A percentile compares a stretch with the other conserved stretches of the same genome.
phyloP scores from a whole-genome alignment of 2,113 vertebrate genomes.

The Otus sunia region DNA sequence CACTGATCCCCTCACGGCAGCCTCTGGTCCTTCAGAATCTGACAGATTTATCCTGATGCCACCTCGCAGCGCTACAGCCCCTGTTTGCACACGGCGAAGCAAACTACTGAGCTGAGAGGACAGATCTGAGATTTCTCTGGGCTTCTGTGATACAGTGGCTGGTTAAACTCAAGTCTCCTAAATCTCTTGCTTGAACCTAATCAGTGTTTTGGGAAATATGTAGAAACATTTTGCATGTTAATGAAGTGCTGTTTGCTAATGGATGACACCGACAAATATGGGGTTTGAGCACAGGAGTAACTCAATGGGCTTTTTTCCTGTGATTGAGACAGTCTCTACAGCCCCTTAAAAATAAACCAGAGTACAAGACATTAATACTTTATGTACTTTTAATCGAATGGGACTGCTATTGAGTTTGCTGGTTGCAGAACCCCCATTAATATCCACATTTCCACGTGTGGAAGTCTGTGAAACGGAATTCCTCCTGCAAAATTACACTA shows the following conservation, averaged over 20 bases:
- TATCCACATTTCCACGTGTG: neutral
- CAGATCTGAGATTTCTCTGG: neutral
- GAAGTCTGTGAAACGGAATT: neutral
- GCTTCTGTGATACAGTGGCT: neutral
- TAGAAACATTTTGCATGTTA: neutral
- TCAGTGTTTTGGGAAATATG: neutral
- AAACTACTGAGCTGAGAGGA: neutral
- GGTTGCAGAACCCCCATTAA: neutral
- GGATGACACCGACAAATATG: neutral
- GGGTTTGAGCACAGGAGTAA: neutral
- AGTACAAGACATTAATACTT: neutral
- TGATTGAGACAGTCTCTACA: neutral
- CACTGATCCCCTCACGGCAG: neutral
- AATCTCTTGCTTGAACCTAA: neutral
- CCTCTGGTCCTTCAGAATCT: neutral
- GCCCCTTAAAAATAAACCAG: neutral
- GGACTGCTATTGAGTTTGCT: neutral
- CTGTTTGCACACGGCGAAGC: neutral
- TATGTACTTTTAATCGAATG: neutral
- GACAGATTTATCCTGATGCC: neutral
- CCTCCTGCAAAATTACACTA: neutral
- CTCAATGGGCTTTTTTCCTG: neutral
- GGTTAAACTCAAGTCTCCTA: neutral
- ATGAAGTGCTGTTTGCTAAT: neutral
- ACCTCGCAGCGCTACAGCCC: neutral